Evolutionary conservation across 1,140 invertebrate genomes (phyloP).

Genomic region (Meloidogyne hapla): DNA sequence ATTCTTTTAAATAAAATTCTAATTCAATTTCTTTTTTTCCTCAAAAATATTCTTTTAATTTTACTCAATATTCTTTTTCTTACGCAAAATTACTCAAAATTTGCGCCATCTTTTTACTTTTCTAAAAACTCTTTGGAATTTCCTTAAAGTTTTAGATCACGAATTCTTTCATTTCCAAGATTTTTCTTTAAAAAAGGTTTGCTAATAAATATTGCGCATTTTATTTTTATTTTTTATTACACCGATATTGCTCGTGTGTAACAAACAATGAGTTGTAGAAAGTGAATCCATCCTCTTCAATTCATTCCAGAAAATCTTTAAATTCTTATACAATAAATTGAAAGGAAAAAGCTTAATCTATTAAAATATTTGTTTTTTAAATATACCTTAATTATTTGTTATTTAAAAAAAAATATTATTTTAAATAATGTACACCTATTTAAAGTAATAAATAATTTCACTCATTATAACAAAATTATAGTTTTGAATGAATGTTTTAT

Average conservation of each 20-base stretch:
- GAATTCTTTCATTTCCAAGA: background rate
- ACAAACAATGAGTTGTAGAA: background rate
- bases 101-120: background rate
- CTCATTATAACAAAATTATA: no score
- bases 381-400: no score
- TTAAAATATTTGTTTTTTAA: no score
- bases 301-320: background rate
- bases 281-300: background rate
- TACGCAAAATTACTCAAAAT: conserved; percentile 3
- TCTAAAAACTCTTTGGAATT: background rate
- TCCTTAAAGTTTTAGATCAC: background rate
- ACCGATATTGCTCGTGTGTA: background rate
- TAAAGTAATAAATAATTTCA: no score
- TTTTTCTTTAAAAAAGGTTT: background rate
- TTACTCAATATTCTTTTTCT: background rate
- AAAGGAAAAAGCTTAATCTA: no score
- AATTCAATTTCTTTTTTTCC: no score
- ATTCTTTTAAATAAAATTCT: no score
- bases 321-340: background rate
- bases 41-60: background rate
- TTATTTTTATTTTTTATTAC: background rate
- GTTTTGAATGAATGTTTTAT: no score
- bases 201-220: background rate
- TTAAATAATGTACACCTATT: no score
- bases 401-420: no score